phyloP scores from a whole-genome alignment of 2,113 vertebrate species.

The Hucho hucho region DNA sequence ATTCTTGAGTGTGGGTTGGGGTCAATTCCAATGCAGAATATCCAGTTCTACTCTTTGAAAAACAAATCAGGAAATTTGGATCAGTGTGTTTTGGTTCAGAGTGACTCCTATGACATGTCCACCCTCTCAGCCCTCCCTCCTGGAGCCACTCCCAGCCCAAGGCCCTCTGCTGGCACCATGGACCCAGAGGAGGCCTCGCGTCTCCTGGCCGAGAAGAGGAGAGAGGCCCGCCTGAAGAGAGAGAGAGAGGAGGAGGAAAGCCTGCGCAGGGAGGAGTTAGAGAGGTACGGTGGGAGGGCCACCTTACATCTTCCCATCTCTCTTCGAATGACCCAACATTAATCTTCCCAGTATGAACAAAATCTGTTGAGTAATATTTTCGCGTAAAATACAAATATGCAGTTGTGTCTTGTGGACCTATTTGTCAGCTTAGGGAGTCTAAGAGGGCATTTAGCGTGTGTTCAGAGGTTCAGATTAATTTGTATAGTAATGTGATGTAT shows the following conservation, averaged over 20 bases:
- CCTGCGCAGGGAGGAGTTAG: conserved; percentile 77
- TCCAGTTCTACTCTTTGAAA: neutral
- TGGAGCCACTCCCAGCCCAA: conserved; percentile 31
- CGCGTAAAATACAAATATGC: no score
- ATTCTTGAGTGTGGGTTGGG: neutral
- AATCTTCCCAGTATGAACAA: no score
- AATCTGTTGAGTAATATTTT: no score
- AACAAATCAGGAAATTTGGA: neutral
- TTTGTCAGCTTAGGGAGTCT: no score
- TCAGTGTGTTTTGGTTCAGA: neutral
- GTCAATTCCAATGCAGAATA: no score
- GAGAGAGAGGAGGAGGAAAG: conserved; percentile 86
- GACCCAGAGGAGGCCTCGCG: conserved; percentile 86
- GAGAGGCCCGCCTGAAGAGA: conserved; percentile 86
- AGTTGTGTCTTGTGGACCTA: no score
- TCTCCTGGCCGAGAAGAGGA: conserved; percentile 86
- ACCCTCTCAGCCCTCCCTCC: conserved; percentile 33
- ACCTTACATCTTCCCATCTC: neutral
- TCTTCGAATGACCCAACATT: neutral
- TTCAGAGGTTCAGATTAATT: no score
- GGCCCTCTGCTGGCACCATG: conserved; percentile 81
- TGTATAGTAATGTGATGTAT: no score
- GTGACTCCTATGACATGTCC: neutral
- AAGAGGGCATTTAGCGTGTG: no score
- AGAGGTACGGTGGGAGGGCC: conserved; percentile 73